Evolutionary conservation across 2,888 invertebrate species (phyloP).

Genomic region (Hirtodrosophila confusa): DNA sequence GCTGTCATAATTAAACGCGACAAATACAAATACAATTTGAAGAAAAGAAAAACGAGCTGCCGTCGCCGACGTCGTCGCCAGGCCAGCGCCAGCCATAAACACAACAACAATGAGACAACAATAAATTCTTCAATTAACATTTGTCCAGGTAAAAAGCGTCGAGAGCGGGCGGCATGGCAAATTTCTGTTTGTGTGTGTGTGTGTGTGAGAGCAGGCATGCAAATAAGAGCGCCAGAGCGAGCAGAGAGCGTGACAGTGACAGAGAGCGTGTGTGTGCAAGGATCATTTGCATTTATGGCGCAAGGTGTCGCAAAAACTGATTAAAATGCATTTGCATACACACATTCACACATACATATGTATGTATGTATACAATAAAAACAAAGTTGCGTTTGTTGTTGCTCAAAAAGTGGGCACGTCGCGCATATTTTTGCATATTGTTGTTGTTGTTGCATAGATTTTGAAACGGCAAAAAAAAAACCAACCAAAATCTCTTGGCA

Average conservation of each 20-base stretch:
- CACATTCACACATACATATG: conserved; percentile 17
- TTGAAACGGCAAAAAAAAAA: conserved; percentile 40
- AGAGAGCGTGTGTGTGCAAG: conserved; percentile 42
- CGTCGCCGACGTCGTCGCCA: conserved; percentile 56
- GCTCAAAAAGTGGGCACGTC: conserved; percentile 76
- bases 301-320: conserved; percentile 74
- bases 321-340: conserved; percentile 70
- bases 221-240: conserved; percentile 27
- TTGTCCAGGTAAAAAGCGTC: conserved; percentile 74
- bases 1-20: conserved; percentile 79
- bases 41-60: conserved; percentile 64
- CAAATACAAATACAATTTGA: conserved; percentile 78
- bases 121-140: conserved; percentile 81
- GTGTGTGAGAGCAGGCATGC: conserved; percentile 23
- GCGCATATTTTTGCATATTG: conserved; percentile 66
- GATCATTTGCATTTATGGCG: conserved; percentile 76
- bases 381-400: conserved; percentile 60
- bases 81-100: conserved; percentile 71
- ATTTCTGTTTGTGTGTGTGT: conserved; percentile 23
- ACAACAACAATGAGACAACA: conserved; percentile 76
- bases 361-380: conserved; percentile 28
- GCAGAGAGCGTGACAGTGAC: conserved; percentile 43
- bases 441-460: conserved; percentile 64
- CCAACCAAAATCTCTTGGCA: conserved; percentile 29
- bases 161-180: conserved; percentile 52